Conservation (phyloP, 2,113 vertebrate genomes). For the Synodontis membranacea region DNA sequence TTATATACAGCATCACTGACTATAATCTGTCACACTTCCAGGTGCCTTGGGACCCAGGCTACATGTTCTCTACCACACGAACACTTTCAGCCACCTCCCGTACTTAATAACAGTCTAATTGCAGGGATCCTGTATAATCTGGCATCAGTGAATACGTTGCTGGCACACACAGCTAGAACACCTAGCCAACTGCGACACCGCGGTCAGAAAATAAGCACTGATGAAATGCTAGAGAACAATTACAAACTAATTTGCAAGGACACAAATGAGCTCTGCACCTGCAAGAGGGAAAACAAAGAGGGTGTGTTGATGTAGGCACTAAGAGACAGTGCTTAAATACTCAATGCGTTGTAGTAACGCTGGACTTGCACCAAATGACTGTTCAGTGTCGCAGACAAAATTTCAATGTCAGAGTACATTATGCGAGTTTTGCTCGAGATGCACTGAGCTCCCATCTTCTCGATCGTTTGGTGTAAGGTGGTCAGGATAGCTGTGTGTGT, state of each 20-base stretch:
- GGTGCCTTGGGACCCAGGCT: not conserved
- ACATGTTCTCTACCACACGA: not conserved
- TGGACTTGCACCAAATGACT: no score
- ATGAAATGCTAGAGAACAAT: not conserved
- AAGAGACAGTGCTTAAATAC: not conserved
- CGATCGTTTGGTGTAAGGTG: no score
- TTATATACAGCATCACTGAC: not conserved
- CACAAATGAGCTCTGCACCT: not conserved
- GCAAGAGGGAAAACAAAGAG: not conserved
- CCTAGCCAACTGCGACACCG: not conserved
- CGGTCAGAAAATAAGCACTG: not conserved
- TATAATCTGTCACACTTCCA: not conserved
- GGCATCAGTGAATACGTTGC: not conserved
- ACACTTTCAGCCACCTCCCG: not conserved
- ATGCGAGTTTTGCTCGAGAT: no score
- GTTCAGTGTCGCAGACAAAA: no score
- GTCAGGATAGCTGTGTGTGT: no score
- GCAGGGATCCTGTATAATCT: not conserved
- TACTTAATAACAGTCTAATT: not conserved
- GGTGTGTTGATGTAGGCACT: not conserved
- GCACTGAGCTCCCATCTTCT: no score
- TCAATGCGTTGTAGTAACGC: not conserved
- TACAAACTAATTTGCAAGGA: not conserved
- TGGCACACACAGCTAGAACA: not conserved
- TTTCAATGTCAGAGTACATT: no score